Conservation (phyloP, 2,888 invertebrate genomes). For the Drosophila monieri region DNA sequence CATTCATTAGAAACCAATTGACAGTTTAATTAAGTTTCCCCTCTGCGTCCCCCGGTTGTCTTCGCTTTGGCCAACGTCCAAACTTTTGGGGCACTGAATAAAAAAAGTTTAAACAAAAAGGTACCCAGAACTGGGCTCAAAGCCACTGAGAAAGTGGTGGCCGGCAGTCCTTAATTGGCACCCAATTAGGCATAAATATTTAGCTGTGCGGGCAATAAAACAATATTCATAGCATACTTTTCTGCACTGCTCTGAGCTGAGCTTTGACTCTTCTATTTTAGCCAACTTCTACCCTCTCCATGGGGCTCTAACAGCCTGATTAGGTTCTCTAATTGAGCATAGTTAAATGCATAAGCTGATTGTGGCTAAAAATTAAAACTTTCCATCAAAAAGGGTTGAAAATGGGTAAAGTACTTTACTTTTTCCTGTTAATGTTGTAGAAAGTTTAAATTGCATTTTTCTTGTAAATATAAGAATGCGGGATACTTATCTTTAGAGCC, state of each 20-base stretch:
- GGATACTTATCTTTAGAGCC: too few relatives aligned
- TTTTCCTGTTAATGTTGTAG: not conserved
- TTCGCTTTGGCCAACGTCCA: constrained; percentile 19
- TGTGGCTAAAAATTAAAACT: constrained; percentile 23
- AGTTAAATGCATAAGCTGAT: constrained; percentile 43
- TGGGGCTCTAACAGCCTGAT: constrained; percentile 13
- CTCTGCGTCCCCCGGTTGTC: constrained; percentile 27
- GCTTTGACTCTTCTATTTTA: constrained; percentile 16
- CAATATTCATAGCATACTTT: constrained; percentile 40
- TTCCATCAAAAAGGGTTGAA: constrained; percentile 3
- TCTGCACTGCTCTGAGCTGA: constrained; percentile 19
- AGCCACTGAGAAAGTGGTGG: constrained; percentile 13
- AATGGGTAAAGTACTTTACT: not conserved
- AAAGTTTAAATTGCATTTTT: not conserved
- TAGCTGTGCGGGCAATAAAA: constrained; percentile 38
- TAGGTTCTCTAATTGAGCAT: constrained; percentile 38
- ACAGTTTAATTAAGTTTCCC: constrained; percentile 77
- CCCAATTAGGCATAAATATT: constrained; percentile 52
- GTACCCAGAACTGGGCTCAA: not conserved
- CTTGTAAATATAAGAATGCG: too few relatives aligned
- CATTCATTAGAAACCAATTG: constrained; percentile 75
- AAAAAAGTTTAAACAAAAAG: constrained; percentile 43
- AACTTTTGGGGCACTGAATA: constrained; percentile 24
- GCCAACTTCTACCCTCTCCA: constrained; percentile 22
- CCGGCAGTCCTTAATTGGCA: constrained; percentile 36